Base-by-base conservation (phyloP, 2,797 vertebrate species). In the Rhabdophis nuchalis region DNA sequence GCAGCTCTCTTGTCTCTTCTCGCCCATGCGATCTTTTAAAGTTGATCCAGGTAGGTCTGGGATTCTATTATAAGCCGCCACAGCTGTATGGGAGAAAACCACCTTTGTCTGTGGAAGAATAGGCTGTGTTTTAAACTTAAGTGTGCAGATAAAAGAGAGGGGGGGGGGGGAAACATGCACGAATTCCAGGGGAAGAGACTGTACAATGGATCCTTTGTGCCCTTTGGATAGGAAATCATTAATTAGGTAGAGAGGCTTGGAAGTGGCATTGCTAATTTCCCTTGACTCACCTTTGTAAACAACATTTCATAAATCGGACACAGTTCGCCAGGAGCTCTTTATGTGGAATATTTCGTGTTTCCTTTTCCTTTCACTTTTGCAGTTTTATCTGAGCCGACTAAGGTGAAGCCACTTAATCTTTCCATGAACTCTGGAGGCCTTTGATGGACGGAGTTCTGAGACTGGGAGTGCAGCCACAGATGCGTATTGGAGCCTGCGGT, bases 211-310 rank as follows among this genome's bases (percentile, higher is more conserved):
- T 95, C 92, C 94, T 92, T 96, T 96, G 95, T 96, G 29, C 95
- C 93, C 54, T 89, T 94, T 60, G 93, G 95, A 94, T 96, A 96
- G 96, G 95, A 96, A 97, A 95, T 97, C 94, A 95, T 93, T 94
- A 96, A 96, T 96, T 95, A 93, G 94, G 94, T 93, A 91, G 93
- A 96, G 50, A 93, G 29, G 86, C 91, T 94, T 93, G 95, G 91
- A 93, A 96, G 86, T 90, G 95, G 89, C 96, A 91, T 90, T 95
- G 92, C 11, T 88, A 94, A 92, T 96, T 96, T n/a, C 95, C 93
- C 92, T 96, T 95, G 94, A 96, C 95, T 96, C 93, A 92, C 89
- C 77, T 41, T 89, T 91, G 93, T 50, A 93, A 92, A 94, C 94
- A 93, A 85, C 72, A 93, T 95, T 95, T 95, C 91, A 57, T 58